A percentile compares a stretch with the other conserved stretches of the same genome.
Conservation (phyloP, 2,113 vertebrate species). For the Bos indicus region DNA sequence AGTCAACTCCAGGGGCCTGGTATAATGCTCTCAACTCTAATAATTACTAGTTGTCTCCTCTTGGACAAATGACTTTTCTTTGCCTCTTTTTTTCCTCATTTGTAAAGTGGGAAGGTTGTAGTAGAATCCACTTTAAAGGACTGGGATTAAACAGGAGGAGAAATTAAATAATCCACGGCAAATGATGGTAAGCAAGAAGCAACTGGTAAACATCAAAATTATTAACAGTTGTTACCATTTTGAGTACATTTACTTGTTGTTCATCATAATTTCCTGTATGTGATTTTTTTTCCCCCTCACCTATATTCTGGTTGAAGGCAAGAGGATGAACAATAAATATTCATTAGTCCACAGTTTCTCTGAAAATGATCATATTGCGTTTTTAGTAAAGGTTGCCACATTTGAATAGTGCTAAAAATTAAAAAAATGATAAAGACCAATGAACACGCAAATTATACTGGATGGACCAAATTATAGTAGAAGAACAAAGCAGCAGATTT, state of each 20-base stretch:
- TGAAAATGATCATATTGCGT: neutral
- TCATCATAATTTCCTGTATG: neutral
- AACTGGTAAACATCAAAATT: neutral
- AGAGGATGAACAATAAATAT: neutral
- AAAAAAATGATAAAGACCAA: neutral
- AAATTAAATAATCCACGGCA: neutral
- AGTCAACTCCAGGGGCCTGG: rapidly evolving
- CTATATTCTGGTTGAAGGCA: neutral
- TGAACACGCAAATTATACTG: neutral
- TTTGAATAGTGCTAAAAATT: neutral
- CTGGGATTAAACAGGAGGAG: neutral
- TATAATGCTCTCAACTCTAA: neutral
- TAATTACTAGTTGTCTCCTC: neutral
- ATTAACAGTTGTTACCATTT: neutral
- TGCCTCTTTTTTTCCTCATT: neutral
- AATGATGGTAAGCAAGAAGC: neutral
- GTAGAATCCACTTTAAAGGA: neutral
- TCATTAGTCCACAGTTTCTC: neutral
- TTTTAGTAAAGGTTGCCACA: neutral
- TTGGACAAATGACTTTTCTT: neutral
- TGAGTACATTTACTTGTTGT: neutral
- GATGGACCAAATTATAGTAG: neutral
- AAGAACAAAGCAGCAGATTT: neutral
- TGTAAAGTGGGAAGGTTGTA: neutral
- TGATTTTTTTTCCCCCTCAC: neutral